Evolutionary conservation across 2,888 invertebrate species (phyloP).

Genomic region (Scaeva pyrastri): DNA sequence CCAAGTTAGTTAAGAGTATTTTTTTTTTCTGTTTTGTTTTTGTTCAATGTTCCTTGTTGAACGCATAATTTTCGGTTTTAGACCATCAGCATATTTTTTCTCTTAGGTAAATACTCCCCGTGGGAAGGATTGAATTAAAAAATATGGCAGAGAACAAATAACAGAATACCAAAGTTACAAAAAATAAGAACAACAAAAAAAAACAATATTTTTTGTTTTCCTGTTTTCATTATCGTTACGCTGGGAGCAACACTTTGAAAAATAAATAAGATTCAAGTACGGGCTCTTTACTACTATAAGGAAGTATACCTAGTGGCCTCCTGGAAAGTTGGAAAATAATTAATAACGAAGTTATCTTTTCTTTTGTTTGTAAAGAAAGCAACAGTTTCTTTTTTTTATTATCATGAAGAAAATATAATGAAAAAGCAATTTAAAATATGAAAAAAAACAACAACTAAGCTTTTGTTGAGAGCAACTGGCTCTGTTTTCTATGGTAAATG

Average conservation of each 20-base stretch:
- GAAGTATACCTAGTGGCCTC: constrained; percentile 7
- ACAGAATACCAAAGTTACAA: constrained; percentile 27
- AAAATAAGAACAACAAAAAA: constrained; percentile 21
- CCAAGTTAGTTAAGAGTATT: constrained; percentile 2
- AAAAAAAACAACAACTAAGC: too few relatives aligned
- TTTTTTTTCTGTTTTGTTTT: not conserved
- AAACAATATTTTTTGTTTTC: constrained; percentile 38
- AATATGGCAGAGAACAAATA: constrained; percentile 15
- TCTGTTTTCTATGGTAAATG: not conserved
- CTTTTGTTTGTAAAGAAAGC: constrained; percentile 29
- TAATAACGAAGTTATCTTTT: constrained; percentile 51
- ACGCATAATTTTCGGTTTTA: constrained; percentile 65
- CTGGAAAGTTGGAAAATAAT: constrained; percentile 54
- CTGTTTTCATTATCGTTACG: constrained; percentile 64
- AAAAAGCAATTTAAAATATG: constrained; percentile 27
- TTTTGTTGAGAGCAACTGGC: not conserved
- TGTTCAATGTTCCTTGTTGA: constrained; percentile 8
- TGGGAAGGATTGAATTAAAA: constrained; percentile 69
- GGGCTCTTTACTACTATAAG: not conserved
- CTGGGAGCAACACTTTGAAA: constrained; percentile 52
- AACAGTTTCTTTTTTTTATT: constrained; percentile 44
- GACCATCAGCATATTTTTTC: constrained; percentile 46
- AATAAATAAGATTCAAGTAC: constrained; percentile 29
- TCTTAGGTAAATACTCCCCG: constrained; percentile 53
- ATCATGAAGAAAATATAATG: not conserved